A percentile compares a stretch with the other conserved stretches of the same genome.
phyloP scores from a whole-genome alignment of 2,797 vertebrate species.

The Amblyraja radiata region DNA sequence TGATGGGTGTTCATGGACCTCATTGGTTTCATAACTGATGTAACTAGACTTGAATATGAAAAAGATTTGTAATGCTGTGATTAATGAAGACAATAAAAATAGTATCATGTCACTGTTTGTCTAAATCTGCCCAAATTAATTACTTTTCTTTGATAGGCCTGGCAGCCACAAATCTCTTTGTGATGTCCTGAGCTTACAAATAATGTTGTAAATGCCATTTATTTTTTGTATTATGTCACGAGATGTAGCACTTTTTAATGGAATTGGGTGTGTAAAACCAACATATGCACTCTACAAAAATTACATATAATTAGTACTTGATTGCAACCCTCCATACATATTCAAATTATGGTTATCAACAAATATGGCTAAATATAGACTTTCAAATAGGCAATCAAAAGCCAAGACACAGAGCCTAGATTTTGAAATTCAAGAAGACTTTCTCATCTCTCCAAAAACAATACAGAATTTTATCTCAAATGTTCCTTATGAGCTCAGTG shows the following conservation, averaged over 20 bases:
- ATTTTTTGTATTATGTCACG: background rate
- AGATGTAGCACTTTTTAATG: background rate
- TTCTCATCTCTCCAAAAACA: background rate
- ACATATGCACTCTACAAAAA: background rate
- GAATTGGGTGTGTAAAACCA: background rate
- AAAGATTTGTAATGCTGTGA: background rate
- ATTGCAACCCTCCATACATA: background rate
- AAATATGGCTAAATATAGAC: background rate
- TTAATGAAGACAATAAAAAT: slow-evolving; percentile 12
- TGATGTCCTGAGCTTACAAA: too few relatives aligned
- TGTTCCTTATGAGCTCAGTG: background rate
- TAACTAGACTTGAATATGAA: slow-evolving; percentile 4
- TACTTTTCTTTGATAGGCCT: background rate
- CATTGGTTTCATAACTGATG: background rate
- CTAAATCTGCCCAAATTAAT: background rate
- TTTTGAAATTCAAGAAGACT: background rate
- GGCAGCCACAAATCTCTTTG: background rate
- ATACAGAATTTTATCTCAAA: background rate
- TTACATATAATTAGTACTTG: background rate
- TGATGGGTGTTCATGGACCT: background rate
- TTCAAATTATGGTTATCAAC: background rate
- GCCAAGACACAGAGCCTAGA: background rate
- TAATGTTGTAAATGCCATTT: too few relatives aligned
- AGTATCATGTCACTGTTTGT: background rate
- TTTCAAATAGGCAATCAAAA: background rate